Conservation (phyloP, 1,140 invertebrate species). For the Neocloeon triangulifer region DNA sequence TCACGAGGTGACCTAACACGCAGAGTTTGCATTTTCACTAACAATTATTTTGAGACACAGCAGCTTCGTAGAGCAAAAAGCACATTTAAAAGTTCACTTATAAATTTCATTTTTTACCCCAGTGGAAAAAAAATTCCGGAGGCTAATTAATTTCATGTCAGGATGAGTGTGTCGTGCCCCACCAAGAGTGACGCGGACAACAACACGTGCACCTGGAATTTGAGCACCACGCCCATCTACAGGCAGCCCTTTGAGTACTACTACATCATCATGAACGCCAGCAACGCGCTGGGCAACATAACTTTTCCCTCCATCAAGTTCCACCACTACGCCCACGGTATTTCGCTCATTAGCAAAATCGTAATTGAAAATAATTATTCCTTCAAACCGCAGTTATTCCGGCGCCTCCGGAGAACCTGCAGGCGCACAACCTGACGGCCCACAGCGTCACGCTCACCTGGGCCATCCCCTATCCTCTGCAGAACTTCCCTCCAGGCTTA, state of each 20-base stretch:
- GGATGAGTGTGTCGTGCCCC: too few species aligned
- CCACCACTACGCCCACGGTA: constrained; percentile 33
- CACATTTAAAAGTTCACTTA: too few species aligned
- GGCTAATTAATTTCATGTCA: too few species aligned
- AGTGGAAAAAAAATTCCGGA: too few species aligned
- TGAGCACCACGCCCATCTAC: constrained; percentile 28
- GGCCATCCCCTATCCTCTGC: constrained; percentile 28
- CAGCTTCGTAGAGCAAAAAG: too few species aligned
- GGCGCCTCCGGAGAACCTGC: constrained; percentile 27
- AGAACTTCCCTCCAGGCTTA: constrained; percentile 29
- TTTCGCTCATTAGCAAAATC: constrained; percentile 8
- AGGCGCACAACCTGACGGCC: constrained; percentile 23
- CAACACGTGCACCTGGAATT: constrained; percentile 26
- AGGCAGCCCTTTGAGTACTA: constrained; percentile 29
- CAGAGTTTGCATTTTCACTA: too few species aligned
- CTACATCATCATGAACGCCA: constrained; percentile 24
- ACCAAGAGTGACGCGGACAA: constrained; percentile 8
- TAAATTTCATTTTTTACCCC: too few species aligned
- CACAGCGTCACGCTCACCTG: constrained; percentile 31
- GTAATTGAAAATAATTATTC: background rate
- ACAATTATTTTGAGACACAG: too few species aligned
- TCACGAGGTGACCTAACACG: too few species aligned
- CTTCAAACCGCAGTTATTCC: constrained; percentile 27
- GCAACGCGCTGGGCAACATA: constrained; percentile 27
- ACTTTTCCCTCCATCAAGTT: constrained; percentile 21